Conservation (phyloP, 2,113 vertebrate species). For the Albula goreensis region DNA sequence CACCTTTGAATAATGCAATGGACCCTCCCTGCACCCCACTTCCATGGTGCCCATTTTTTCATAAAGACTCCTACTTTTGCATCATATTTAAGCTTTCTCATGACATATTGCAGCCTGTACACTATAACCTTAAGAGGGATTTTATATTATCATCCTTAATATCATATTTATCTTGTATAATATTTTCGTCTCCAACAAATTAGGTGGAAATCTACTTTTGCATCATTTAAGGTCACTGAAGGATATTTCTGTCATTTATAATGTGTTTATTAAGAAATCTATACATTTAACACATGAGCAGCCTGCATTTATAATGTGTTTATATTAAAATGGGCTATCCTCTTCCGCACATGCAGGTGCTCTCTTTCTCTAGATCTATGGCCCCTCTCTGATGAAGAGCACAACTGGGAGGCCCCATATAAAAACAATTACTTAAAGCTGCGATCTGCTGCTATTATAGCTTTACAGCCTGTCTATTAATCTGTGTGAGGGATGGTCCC, state of each 20-base stretch:
- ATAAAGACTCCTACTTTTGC: not conserved
- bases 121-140: not conserved
- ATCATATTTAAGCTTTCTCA: too few relatives aligned
- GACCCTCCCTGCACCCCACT: not conserved
- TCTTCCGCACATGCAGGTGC: not conserved
- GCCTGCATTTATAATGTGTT: not conserved
- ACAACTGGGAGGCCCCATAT: not conserved
- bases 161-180: not conserved
- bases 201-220: too few relatives aligned
- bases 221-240: too few relatives aligned
- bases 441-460: not conserved
- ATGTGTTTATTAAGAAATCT: not conserved
- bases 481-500: not conserved
- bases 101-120: not conserved
- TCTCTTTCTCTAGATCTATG: not conserved
- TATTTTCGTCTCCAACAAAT: too few relatives aligned
- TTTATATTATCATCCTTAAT: not conserved
- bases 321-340: not conserved
- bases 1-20: constrained; percentile 75
- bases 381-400: not conserved
- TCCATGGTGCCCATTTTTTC: not conserved
- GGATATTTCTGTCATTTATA: not conserved
- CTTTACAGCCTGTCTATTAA: not conserved
- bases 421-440: not conserved
- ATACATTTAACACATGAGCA: too few relatives aligned